A percentile compares a stretch with the other conserved stretches of the same genome.
Conservation (phyloP, 2,888 invertebrate genomes). For the Corythucha ciliata region DNA sequence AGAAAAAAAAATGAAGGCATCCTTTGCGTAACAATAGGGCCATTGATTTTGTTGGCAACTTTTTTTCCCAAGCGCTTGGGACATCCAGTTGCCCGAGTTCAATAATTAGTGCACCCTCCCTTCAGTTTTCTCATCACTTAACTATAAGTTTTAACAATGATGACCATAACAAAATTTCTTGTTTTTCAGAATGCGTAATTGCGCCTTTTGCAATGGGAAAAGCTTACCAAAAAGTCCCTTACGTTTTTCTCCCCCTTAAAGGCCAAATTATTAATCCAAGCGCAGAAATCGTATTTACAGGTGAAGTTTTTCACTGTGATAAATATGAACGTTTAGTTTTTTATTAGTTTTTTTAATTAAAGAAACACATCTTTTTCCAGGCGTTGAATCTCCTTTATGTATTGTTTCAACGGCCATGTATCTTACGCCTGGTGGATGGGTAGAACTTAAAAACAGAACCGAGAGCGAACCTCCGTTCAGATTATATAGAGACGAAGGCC, state of each 20-base stretch:
- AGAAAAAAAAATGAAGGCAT: no score
- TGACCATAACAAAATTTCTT: no score
- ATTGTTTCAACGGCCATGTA: conserved; percentile 78
- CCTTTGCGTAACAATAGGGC: no score
- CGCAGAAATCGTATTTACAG: conserved; percentile 72
- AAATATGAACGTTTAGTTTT: no score
- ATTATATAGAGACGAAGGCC: conserved; percentile 68
- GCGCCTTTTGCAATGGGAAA: conserved; percentile 67
- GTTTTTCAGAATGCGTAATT: conserved; percentile 71
- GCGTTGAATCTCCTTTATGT: conserved; percentile 69
- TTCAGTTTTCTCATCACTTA: no score
- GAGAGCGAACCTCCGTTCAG: conserved; percentile 43
- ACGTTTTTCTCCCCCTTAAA: conserved; percentile 72
- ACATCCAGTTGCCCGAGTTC: no score
- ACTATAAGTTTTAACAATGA: no score
- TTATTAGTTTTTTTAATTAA: no score
- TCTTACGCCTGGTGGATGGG: conserved; percentile 67
- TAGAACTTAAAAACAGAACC: conserved; percentile 52
- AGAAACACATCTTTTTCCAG: conserved; percentile 44
- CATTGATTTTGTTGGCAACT: no score
- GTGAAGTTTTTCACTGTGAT: no score
- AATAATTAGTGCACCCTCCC: no score
- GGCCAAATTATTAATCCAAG: conserved; percentile 84
- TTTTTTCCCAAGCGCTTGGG: no score
- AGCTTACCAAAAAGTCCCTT: conserved; percentile 67